Percentiles rank a stretch among this genome's conserved stretches.
Evolutionary conservation across 2,113 vertebrate species (phyloP).

Genomic region (Callopanchax toddi): DNA sequence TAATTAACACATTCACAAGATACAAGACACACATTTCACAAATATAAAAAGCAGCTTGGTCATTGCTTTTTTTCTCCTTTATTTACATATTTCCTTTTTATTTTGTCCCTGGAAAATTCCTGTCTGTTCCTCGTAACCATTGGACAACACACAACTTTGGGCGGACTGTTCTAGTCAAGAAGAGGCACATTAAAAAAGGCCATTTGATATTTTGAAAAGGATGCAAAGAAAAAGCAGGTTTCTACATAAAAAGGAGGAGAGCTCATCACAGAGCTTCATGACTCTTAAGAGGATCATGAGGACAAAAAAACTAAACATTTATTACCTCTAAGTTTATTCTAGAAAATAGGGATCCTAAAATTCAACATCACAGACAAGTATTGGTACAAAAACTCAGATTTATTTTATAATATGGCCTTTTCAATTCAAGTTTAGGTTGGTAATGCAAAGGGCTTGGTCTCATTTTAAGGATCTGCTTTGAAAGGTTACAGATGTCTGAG

Average conservation of each 20-base stretch:
- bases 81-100: constrained; percentile 10
- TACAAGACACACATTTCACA: constrained; percentile 34
- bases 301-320: constrained; percentile 47
- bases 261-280: constrained; percentile 40
- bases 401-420: constrained; percentile 67
- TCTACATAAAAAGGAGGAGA: constrained; percentile 49
- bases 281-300: constrained; percentile 23
- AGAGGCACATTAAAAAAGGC: constrained; percentile 83
- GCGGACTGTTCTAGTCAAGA: constrained; percentile 68
- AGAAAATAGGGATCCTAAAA: constrained; percentile 37
- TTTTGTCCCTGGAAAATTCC: constrained; percentile 29
- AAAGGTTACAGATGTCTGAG: constrained; percentile 29
- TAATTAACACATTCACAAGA: not conserved
- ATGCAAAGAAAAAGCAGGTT: constrained; percentile 63
- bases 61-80: not conserved
- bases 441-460: constrained; percentile 69
- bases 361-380: constrained; percentile 43
- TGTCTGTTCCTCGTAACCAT: constrained; percentile 33
- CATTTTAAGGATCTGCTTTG: constrained; percentile 11
- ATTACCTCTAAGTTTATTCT: constrained; percentile 29
- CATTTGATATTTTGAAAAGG: constrained; percentile 70
- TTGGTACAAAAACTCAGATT: constrained; percentile 23
- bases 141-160: constrained; percentile 50
- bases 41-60: constrained; percentile 17
- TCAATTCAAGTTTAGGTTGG: constrained; percentile 43